Conservation (phyloP, 2,888 invertebrate species). For the Polydesmus complanatus region DNA sequence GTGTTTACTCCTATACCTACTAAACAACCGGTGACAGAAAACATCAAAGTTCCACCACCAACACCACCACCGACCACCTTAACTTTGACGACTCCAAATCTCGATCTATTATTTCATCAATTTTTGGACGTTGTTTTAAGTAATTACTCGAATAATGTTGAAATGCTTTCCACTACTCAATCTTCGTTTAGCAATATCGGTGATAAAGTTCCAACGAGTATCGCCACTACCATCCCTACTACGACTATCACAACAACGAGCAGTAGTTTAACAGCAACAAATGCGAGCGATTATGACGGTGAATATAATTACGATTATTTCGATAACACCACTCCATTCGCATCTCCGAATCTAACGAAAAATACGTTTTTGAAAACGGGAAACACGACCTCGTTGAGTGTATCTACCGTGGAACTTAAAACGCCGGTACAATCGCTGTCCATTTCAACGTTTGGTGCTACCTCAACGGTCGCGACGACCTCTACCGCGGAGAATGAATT, state of each 20-base stretch:
- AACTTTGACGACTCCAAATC: background rate
- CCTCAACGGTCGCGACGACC: background rate
- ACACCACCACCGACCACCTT: background rate
- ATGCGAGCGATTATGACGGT: background rate
- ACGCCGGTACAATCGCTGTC: background rate
- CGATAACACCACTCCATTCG: background rate
- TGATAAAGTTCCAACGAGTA: background rate
- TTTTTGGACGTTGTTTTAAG: conserved; percentile 9
- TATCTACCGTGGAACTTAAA: background rate
- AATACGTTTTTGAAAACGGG: background rate
- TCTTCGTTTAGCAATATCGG: background rate
- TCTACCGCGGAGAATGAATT: background rate
- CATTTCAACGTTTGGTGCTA: background rate
- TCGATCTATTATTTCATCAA: conserved; percentile 10
- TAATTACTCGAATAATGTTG: conserved; percentile 7
- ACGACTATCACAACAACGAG: background rate
- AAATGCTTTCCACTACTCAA: no score
- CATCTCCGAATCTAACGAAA: background rate
- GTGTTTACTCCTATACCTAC: background rate
- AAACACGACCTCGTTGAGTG: background rate
- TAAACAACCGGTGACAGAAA: no score
- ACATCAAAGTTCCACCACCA: background rate
- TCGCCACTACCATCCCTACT: background rate
- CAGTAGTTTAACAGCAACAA: background rate
- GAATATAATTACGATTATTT: background rate